Evolutionary conservation across 2,113 vertebrate genomes (phyloP), one percentile per base, ranked within the genome.

Genomic region (Orientallactaga bullata): DNA sequence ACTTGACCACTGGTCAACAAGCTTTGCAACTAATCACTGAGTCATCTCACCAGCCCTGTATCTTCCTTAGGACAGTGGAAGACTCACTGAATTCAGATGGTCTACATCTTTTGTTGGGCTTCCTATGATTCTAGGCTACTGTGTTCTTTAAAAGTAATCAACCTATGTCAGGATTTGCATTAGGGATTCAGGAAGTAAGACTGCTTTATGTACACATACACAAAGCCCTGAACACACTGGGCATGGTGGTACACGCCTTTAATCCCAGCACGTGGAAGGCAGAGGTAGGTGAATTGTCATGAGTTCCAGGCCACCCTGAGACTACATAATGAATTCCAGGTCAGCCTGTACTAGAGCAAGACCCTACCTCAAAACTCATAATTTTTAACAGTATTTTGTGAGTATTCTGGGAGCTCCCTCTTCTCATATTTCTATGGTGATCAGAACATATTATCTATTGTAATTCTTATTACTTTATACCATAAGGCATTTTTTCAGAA

Each of bases 51-150:
- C 11, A 55, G 7, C 55, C 15, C 55, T 10, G 55, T 80, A 60
- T 28, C 18, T 83, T 95, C 66, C 39, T 20, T 66, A 60, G 51
- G 78, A 71, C 42, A 79, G 30, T 78, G 37, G 85, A 95, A 96
- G 65, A 92, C 7, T 4, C 55, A 17, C 0, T 30, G 74, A 77
- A 90, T 68, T 87, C 39, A 91, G 32, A 92, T 11, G 73, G 18
- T 73, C 60, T 88, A 80, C 26, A 47, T 73, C 84, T 82, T 95
- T 95, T 78, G 39, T 37, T 78, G 55, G 74, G 55, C 85, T 92
- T 76, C 30, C 28, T 18, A 79, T 80, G 30, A 92, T 82, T 79
- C 42, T 10, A 35, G 39, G n/a, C 37, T 85, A 95, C 72, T 51
- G 13, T 81, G 82, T 71, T 88, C 28, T 30, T 13, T 58, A 35